Base-by-base conservation (phyloP, 2,113 vertebrate genomes). In the Zapus hudsonius region DNA sequence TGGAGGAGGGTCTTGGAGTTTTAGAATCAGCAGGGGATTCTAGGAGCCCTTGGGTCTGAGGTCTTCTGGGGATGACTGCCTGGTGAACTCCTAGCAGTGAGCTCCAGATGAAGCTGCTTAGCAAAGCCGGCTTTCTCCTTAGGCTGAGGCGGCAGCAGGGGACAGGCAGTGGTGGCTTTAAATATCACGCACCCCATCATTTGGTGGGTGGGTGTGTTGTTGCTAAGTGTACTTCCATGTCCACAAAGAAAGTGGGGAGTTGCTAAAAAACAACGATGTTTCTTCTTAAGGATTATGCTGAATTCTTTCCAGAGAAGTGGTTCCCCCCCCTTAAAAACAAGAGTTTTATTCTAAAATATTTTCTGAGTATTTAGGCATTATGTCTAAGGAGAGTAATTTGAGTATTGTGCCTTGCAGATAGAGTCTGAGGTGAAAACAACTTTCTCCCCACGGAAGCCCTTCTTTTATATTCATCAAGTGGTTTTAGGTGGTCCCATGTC, bases 191-290 rank as follows among this genome's bases (percentile, higher is more conserved):
- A 89, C 83, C 59, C 84, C 63, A 66, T 94, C 92, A 91, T 93
- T 84, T 91, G 86, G 74, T 93, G 94, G 79, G 93, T 90, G 81
- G 91, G 67, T 84, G 66, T 89, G 90, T 63, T 85, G 88, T 70
- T 40, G 42, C 92, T 84, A 83, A 91, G 31, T 22, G 8, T 73
- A 69, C 80, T 84, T 95, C 52, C 40, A 59, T 47, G 94, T 89
- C 81, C 93, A 78, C 83, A 88, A 89, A 85, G 83, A 90, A 52
- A 36, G 76, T 61, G 66, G 94, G 92, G 75, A 89, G 72, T 86
- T 94, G 90, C 87, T 76, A 89, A 76, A 91, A 94, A 87, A 61
- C 42, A 52, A 88, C 57, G 66, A 89, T 67, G 87, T 72, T 92
- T 47, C 80, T 3, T 75, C 89, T 94, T 69, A 69, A 84, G 87